Base-by-base conservation (phyloP, 37 sponge, comb jelly and placozoan species). In the Axinella damicornis region DNA sequence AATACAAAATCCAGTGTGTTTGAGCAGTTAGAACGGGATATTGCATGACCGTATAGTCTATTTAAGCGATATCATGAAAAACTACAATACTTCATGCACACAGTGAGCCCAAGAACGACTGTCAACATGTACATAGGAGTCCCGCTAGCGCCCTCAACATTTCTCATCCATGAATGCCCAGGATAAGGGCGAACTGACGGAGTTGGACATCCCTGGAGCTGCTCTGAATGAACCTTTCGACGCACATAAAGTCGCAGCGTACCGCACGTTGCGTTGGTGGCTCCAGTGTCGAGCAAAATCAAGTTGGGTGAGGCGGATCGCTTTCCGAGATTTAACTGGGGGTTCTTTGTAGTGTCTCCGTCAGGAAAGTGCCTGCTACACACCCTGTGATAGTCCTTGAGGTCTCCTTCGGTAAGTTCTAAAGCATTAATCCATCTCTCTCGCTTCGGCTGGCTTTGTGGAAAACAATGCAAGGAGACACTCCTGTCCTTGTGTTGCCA, bases 181-280 rank as follows among this genome's bases (percentile, higher is more conserved):
- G n/a, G n/a, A n/a, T n/a, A n/a, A n/a, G n/a, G n/a, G n/a, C n/a
- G n/a, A n/a, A n/a, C n/a, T n/a, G n/a, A n/a, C n/a, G n/a, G n/a
- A n/a, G n/a, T n/a, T n/a, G n/a, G 81, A 80, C 69, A 68, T 80
- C 20, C 81, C 81, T 66, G 81, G 69, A 52, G 81, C 81, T 36
- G 12, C 24, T 36, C 65, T 78, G 24, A 22, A 37, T 78, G 79
- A 78, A 61, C 65, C 66, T 6, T 78, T 60, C 17, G 79, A 78
- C 18, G 46, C 40, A 6, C 83, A 82, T 82, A n/a, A n/a, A n/a
- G 73, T 69, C 20, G 73, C 73, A 57, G 72, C n/a, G n/a, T n/a
- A n/a, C n/a, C n/a, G n/a, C n/a, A n/a, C 61, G 24, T 63, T 82
- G 19, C 33, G 61, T 25, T 71, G 73, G 73, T 82, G 83, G 83